These are phyloP conservation scores for Montipora capitata DNA, from an alignment of 92 coral and sea anemone genomes.

Conservation along the genomic window DNA sequence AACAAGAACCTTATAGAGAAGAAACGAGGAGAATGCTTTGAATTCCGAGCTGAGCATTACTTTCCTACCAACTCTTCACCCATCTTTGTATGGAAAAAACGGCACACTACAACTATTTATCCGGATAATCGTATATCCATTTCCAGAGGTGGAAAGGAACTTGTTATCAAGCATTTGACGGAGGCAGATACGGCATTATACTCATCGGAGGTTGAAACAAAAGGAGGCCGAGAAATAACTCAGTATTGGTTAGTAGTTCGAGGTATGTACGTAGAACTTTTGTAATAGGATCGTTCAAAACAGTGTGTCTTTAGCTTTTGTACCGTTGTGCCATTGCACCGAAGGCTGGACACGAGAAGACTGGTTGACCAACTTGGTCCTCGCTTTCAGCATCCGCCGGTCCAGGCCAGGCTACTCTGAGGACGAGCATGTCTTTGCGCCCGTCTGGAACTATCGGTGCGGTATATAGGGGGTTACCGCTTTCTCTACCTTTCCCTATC, in stretches of 20 bases:
- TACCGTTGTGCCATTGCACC: too few relatives aligned
- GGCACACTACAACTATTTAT: conserved; percentile 18
- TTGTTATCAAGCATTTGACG: conserved; percentile 69
- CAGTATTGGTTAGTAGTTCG: conserved; percentile 87
- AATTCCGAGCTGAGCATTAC: conserved; percentile 68
- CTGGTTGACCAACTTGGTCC: too few relatives aligned
- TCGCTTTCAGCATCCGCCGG: too few relatives aligned
- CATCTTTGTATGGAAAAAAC: conserved; percentile 71
- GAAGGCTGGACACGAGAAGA: too few relatives aligned
- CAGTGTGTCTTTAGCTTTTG: too few relatives aligned
- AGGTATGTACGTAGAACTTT: conserved; percentile 58
- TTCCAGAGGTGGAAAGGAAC: conserved; percentile 44
- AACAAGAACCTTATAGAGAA: conserved; percentile 70
- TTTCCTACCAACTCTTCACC: conserved; percentile 37
- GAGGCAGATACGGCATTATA: conserved; percentile 87
- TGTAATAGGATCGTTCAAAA: too few relatives aligned
- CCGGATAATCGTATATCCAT: conserved; percentile 24
- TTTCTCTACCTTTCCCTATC: too few relatives aligned
- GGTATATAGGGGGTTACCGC: too few relatives aligned
- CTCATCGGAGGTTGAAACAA: conserved; percentile 77
- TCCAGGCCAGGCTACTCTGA: too few relatives aligned
- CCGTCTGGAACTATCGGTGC: too few relatives aligned
- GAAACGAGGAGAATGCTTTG: conserved; percentile 86
- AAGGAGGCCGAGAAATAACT: conserved; percentile 82
- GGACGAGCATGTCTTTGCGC: too few relatives aligned